Evolutionary conservation across 2,797 vertebrate species (phyloP).

Genomic region (Channa striata): DNA sequence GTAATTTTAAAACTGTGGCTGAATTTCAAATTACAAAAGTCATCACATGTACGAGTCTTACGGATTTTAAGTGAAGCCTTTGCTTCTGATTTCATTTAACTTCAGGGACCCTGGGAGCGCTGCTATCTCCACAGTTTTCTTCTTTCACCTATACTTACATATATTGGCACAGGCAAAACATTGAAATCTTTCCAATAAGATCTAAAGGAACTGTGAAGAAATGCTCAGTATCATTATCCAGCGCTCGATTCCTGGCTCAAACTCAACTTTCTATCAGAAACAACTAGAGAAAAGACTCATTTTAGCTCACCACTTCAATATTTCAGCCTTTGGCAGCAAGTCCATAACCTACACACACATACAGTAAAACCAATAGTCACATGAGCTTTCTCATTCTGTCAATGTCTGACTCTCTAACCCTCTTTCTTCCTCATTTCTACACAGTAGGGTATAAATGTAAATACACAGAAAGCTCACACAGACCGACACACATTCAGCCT

Average conservation of each 20-base stretch:
- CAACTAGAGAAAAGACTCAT: slow-evolving; percentile 38
- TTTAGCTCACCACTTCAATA: slow-evolving; percentile 30
- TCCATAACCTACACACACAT: slow-evolving; percentile 23
- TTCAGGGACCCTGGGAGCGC: not conserved
- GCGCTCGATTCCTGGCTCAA: slow-evolving; percentile 30
- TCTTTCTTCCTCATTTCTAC: slow-evolving; percentile 53
- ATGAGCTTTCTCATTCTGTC: slow-evolving; percentile 50
- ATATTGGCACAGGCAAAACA: slow-evolving; percentile 22
- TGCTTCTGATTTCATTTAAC: not conserved
- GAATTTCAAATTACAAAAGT: too few relatives aligned
- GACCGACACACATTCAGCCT: slow-evolving; percentile 55
- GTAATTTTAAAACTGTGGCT: too few relatives aligned
- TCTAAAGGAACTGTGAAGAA: slow-evolving; percentile 28
- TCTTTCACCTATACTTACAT: not conserved
- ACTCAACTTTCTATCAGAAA: slow-evolving; percentile 53
- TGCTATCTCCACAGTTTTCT: not conserved
- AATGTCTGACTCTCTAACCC: slow-evolving; percentile 58
- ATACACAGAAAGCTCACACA: slow-evolving; percentile 53
- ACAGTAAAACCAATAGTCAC: slow-evolving; percentile 25
- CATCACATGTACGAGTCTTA: not conserved
- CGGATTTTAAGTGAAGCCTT: not conserved
- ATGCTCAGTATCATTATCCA: slow-evolving; percentile 34
- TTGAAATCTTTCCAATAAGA: slow-evolving; percentile 15
- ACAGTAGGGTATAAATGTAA: slow-evolving; percentile 67
- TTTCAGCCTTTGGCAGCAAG: slow-evolving; percentile 32